Evolutionary conservation across 2,797 vertebrate genomes (phyloP).

Genomic region (Cetoscarus ocellatus): DNA sequence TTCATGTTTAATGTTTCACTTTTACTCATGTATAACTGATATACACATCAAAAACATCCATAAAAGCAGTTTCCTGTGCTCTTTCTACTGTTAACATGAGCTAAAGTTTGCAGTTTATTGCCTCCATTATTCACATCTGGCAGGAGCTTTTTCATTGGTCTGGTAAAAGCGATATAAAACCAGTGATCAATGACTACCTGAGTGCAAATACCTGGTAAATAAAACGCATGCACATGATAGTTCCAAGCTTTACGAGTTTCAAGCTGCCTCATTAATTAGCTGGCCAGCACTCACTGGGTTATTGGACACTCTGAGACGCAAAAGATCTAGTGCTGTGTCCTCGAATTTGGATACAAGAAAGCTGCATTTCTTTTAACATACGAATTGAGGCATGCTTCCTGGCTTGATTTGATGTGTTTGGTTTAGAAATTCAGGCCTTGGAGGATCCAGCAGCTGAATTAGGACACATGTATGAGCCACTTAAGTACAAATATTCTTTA

Average conservation of each 20-base stretch:
- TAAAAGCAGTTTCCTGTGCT: constrained; percentile 20
- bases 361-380: constrained; percentile 9
- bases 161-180: constrained; percentile 47
- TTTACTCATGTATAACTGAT: constrained; percentile 12
- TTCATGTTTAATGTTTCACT: not conserved
- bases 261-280: constrained; percentile 51
- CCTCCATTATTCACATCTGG: constrained; percentile 40
- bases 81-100: constrained; percentile 25
- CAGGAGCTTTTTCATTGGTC: constrained; percentile 49
- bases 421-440: constrained; percentile 11
- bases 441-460: constrained; percentile 14
- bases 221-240: constrained; percentile 12
- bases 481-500: constrained; percentile 25
- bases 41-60: constrained; percentile 19
- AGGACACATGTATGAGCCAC: constrained; percentile 3
- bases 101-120: constrained; percentile 29
- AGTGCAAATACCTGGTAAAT: constrained; percentile 43
- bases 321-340: constrained; percentile 19
- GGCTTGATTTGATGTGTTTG: constrained; percentile 5
- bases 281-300: constrained; percentile 33
- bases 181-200: constrained; percentile 51
- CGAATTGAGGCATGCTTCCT: constrained; percentile 14
- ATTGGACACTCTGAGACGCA: constrained; percentile 9
- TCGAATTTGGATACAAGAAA: constrained; percentile 4
- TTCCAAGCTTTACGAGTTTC: constrained; percentile 35